These are phyloP conservation scores for Labrus mixtus DNA, from an alignment of 2,113 vertebrate species.

Conservation along the genomic window DNA sequence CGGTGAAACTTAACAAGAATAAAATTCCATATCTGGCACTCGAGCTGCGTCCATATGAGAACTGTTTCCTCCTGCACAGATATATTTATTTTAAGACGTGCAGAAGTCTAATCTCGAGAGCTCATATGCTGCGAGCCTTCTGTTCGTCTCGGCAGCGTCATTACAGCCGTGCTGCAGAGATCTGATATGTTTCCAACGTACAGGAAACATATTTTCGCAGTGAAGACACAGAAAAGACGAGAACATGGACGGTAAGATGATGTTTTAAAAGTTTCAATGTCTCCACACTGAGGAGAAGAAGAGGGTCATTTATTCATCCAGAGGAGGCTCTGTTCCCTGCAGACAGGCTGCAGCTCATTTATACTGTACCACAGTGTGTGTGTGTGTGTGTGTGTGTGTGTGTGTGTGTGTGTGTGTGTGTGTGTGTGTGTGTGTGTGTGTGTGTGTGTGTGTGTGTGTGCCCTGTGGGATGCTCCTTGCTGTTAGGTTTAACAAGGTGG, in stretches of 20 bases:
- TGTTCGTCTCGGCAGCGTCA: background rate
- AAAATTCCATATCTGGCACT: background rate
- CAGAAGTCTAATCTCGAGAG: background rate
- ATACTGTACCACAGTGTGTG: constrained; percentile 1
- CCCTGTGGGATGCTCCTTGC: constrained; percentile 17
- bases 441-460: background rate
- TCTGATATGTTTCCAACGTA: background rate
- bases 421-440: too few species aligned
- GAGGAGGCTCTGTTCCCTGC: background rate
- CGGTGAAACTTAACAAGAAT: too few species aligned
- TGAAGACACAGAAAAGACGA: background rate
- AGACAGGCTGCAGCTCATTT: constrained; percentile 1
- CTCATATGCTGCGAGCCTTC: background rate
- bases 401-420: too few species aligned
- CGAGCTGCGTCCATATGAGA: background rate
- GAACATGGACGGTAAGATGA: too few species aligned
- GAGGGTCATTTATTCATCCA: constrained; percentile 9
- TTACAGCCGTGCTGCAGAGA: too few species aligned
- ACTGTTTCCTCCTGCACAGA: background rate
- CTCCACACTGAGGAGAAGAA: background rate
- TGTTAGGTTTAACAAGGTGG: constrained; percentile 51
- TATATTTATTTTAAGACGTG: background rate
- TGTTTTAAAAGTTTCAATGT: too few species aligned
- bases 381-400: constrained; percentile 16
- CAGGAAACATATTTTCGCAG: background rate